Conservation (phyloP, 2,888 invertebrate genomes). For the Stenolophus ochropezus region DNA sequence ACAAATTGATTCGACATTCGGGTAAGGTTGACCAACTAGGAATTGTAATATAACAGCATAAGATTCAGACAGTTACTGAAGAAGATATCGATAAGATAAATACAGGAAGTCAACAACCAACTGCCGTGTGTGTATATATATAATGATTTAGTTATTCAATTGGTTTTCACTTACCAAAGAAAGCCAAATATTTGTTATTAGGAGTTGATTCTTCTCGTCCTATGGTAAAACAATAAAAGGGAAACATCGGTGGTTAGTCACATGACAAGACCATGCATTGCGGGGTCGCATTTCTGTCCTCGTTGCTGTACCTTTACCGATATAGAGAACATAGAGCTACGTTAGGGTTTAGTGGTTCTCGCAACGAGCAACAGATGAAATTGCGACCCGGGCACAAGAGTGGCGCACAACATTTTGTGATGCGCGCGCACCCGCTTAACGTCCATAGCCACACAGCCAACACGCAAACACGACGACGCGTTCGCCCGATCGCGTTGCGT, state of each 20-base stretch:
- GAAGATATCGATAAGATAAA: slow-evolving; percentile 55
- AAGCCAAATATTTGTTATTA: slow-evolving; percentile 96
- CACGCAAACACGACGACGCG: slow-evolving; percentile 69
- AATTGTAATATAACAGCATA: slow-evolving; percentile 63
- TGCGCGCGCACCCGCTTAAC: slow-evolving; percentile 65
- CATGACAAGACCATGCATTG: slow-evolving; percentile 72
- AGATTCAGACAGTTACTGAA: slow-evolving; percentile 52
- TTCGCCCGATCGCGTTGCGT: too few relatives aligned
- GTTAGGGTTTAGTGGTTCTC: neutral
- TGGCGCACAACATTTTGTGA: slow-evolving; percentile 16
- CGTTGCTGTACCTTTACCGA: neutral
- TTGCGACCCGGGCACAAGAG: slow-evolving; percentile 15
- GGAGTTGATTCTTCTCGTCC: slow-evolving; percentile 97
- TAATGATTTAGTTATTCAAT: slow-evolving; percentile 70
- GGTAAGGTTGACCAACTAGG: slow-evolving; percentile 68
- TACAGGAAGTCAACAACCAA: slow-evolving; percentile 67
- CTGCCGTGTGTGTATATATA: slow-evolving; percentile 73
- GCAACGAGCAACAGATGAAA: neutral
- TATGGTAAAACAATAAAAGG: slow-evolving; percentile 86
- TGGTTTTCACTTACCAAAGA: slow-evolving; percentile 90
- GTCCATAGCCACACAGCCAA: slow-evolving; percentile 72
- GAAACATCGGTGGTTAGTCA: slow-evolving; percentile 77
- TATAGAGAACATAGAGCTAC: neutral
- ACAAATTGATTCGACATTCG: slow-evolving; percentile 66
- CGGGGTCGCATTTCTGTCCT: slow-evolving; percentile 64